These are phyloP conservation scores for Allobates femoralis DNA, from an alignment of 2,797 vertebrate genomes.

Conservation along the genomic window DNA sequence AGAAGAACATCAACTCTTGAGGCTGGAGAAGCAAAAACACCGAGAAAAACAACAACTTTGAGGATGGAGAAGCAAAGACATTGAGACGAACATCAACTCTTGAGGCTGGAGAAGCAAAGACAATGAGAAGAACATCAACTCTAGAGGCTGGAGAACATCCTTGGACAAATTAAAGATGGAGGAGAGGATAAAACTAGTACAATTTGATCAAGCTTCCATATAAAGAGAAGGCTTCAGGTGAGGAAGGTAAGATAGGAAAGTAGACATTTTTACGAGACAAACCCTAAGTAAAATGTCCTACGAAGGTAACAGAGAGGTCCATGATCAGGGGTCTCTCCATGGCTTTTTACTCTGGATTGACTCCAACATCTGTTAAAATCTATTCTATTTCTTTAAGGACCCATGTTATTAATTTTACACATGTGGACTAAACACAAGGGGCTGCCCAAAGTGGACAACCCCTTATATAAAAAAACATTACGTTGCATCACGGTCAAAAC, in stretches of 20 bases:
- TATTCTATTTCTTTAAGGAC: not conserved
- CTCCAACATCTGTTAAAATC: too few species aligned
- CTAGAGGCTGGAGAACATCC: not conserved
- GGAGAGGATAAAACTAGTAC: not conserved
- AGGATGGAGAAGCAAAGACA: not conserved
- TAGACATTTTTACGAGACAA: too few species aligned
- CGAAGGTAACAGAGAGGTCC: not conserved
- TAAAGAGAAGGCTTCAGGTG: not conserved
- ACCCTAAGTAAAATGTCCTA: too few species aligned
- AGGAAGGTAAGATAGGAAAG: not conserved
- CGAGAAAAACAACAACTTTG: too few species aligned
- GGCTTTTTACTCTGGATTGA: too few species aligned
- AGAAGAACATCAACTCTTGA: too few species aligned
- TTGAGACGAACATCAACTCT: too few species aligned
- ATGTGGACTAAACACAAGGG: not conserved
- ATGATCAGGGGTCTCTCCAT: not conserved
- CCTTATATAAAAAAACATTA: not conserved
- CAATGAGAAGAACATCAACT: not conserved
- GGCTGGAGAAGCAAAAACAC: too few species aligned
- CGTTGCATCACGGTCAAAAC: not conserved
- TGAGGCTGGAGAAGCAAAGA: too few species aligned
- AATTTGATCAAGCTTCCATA: not conserved
- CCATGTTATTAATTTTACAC: not conserved
- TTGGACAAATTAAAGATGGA: not conserved
- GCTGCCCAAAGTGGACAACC: not conserved